These are phyloP conservation scores for Metalampra italica DNA, from an alignment of 2,888 invertebrate genomes.

Conservation along the genomic window DNA sequence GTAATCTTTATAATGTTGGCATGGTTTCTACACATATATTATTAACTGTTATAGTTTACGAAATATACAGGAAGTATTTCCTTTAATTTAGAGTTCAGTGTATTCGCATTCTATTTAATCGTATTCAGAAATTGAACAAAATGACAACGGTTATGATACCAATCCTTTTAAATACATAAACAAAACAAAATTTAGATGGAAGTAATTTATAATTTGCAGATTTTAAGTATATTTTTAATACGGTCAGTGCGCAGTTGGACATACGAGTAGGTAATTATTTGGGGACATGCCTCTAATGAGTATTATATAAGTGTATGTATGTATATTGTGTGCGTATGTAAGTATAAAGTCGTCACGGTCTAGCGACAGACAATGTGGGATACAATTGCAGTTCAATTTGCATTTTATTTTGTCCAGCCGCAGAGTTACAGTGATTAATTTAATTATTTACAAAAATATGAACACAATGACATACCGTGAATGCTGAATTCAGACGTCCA, in stretches of 20 bases:
- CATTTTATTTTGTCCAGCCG: slow-evolving; percentile 62
- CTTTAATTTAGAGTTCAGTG: no score
- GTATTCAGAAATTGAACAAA: no score
- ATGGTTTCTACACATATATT: not conserved
- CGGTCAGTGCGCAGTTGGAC: no score
- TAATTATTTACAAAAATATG: slow-evolving; percentile 36
- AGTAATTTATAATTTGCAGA: no score
- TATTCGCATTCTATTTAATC: no score
- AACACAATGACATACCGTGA: not conserved
- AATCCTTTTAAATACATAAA: no score
- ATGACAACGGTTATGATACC: no score
- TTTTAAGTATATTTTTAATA: no score
- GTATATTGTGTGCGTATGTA: slow-evolving; percentile 26
- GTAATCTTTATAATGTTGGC: not conserved
- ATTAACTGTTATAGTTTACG: not conserved
- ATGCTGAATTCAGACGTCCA: not conserved
- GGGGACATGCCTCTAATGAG: slow-evolving; percentile 46
- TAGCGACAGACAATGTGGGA: slow-evolving; percentile 50
- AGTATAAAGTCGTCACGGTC: slow-evolving; percentile 53
- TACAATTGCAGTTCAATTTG: slow-evolving; percentile 68
- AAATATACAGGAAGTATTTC: no score
- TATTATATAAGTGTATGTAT: slow-evolving; percentile 32
- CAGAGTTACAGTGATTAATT: slow-evolving; percentile 55
- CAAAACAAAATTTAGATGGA: no score
- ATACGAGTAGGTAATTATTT: slow-evolving; percentile 26